These are phyloP conservation scores for Furnarius figulus DNA, from an alignment of 2,113 vertebrate genomes.

Conservation along the genomic window DNA sequence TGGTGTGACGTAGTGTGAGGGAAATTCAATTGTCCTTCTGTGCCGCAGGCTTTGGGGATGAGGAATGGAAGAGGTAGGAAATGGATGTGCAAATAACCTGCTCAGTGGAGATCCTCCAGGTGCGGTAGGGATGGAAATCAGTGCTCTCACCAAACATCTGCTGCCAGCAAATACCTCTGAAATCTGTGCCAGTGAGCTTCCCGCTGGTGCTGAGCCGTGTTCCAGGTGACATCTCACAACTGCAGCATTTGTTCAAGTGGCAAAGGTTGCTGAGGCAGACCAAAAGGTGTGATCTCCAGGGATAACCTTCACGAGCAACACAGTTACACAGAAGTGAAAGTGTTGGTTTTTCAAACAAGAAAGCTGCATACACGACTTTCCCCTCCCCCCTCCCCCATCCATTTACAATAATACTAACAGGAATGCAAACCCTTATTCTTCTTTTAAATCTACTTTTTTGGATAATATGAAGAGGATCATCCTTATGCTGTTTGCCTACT, in stretches of 20 bases:
- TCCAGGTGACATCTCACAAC: background rate
- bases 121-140: fast-evolving
- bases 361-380: background rate
- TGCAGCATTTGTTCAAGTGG: background rate
- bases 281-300: background rate
- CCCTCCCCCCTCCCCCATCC: no score
- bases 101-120: background rate
- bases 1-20: fast-evolving
- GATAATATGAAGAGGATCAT: background rate
- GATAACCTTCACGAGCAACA: background rate
- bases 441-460: background rate
- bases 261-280: background rate
- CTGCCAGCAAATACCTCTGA: background rate
- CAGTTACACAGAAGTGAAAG: background rate
- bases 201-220: fast-evolving
- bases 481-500: background rate
- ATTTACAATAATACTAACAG: background rate
- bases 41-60: background rate
- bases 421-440: background rate
- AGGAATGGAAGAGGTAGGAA: background rate
- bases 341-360: background rate
- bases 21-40: background rate
- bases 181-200: background rate
- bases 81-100: background rate
- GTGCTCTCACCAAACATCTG: background rate